These are phyloP conservation scores for Amia ocellicauda DNA, from an alignment of 2,113 vertebrate genomes.

Conservation along the genomic window DNA sequence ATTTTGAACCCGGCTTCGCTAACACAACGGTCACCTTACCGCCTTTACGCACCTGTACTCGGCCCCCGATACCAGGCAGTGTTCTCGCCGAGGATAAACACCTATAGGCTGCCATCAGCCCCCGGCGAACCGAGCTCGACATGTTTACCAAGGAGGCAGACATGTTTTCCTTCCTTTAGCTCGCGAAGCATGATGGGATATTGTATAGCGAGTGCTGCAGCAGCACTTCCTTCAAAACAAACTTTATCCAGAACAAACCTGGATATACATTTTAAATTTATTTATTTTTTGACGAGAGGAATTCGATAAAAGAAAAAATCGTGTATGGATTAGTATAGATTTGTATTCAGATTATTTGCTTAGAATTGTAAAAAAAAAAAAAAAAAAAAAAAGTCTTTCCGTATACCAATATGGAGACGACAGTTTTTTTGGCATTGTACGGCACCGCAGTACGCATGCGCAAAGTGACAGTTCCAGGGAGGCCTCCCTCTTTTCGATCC, in stretches of 20 bases:
- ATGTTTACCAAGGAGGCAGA: conserved; percentile 25
- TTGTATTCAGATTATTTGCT: too few species aligned
- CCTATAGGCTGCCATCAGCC: not conserved
- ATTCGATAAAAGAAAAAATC: too few species aligned
- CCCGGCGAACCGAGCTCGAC: conserved; percentile 3
- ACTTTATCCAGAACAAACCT: conserved; percentile 12
- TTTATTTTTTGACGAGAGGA: too few species aligned
- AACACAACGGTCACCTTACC: too few species aligned
- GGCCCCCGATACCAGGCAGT: not conserved
- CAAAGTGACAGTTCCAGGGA: not conserved
- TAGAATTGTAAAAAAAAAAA: too few species aligned
- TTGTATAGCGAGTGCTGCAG: not conserved
- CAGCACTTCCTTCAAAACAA: not conserved
- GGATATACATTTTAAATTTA: not conserved
- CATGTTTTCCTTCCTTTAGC: conserved; percentile 39
- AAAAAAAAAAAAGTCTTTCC: too few species aligned
- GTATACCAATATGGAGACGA: too few species aligned
- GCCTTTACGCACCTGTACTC: conserved; percentile 23
- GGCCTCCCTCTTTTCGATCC: conserved; percentile 9
- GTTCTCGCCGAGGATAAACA: not conserved
- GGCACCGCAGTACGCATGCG: conserved; percentile 8
- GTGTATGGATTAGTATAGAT: not conserved
- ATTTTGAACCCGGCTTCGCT: too few species aligned
- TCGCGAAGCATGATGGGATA: not conserved
- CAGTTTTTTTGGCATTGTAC: too few species aligned